Conservation (phyloP, 2,888 invertebrate species). For the Trichogramma evanescens region DNA sequence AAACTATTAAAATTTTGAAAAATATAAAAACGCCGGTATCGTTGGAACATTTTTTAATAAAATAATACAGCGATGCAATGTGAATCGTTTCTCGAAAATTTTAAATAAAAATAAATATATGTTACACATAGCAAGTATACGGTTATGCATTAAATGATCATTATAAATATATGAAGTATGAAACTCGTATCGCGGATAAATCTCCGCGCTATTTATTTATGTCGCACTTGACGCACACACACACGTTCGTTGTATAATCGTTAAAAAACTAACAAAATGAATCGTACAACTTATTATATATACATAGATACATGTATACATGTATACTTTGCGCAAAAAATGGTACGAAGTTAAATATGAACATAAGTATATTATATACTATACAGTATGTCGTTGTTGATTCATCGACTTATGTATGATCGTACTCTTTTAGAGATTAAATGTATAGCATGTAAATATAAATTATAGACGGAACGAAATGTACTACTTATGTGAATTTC, state of each 20-base stretch:
- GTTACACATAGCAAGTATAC: too few relatives aligned
- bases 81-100: too few relatives aligned
- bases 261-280: conserved; percentile 12
- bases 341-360: too few relatives aligned
- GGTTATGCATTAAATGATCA: too few relatives aligned
- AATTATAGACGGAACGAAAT: neutral
- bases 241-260: conserved; percentile 15
- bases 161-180: neutral
- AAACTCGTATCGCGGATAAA: conserved; percentile 15
- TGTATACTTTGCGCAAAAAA: too few relatives aligned
- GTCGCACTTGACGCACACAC: conserved; percentile 23
- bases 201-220: conserved; percentile 17
- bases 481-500: conserved; percentile 1
- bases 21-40: too few relatives aligned
- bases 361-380: too few relatives aligned
- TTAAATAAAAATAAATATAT: too few relatives aligned
- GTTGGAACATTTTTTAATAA: too few relatives aligned
- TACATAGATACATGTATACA: neutral
- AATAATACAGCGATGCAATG: too few relatives aligned
- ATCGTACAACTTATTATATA: neutral
- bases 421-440: conserved; percentile 12
- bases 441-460: conserved; percentile 19
- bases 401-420: conserved; percentile 4
- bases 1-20: too few relatives aligned
- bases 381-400: conserved; percentile 11